Percentiles rank a stretch among this genome's conserved stretches.
Evolutionary conservation across 2,888 invertebrate species (phyloP).

Genomic region (Chrysolina oricalcia): DNA sequence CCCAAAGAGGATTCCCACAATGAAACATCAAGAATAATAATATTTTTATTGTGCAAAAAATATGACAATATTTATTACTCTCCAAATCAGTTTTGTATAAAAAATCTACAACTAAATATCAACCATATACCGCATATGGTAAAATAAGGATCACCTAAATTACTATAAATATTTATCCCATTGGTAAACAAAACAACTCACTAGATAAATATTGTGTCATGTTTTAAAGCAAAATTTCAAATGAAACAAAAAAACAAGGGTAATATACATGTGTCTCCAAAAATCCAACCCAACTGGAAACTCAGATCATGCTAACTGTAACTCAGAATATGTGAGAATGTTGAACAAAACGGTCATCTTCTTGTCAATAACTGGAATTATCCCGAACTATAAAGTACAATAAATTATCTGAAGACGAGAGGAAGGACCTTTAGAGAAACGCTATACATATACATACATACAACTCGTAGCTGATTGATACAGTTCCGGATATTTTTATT

Average conservation of each 20-base stretch:
- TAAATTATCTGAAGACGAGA: not conserved
- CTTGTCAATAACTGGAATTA: not conserved
- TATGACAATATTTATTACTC: constrained; percentile 61
- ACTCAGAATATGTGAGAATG: not conserved
- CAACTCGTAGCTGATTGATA: constrained; percentile 49
- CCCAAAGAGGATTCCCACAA: not conserved
- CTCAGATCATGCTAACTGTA: not conserved
- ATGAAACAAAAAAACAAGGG: constrained; percentile 45
- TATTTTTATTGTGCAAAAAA: constrained; percentile 66
- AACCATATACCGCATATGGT: constrained; percentile 58
- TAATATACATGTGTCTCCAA: constrained; percentile 48
- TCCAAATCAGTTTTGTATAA: constrained; percentile 63
- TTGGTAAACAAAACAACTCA: constrained; percentile 48
- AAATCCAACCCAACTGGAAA: constrained; percentile 31
- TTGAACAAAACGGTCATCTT: not conserved
- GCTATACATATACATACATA: constrained; percentile 48
- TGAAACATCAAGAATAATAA: constrained; percentile 31
- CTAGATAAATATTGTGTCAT: constrained; percentile 36
- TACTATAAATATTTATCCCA: constrained; percentile 46
- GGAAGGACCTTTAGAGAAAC: constrained; percentile 44
- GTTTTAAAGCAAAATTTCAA: constrained; percentile 45
- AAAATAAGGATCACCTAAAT: constrained; percentile 52
- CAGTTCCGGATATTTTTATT: constrained; percentile 53
- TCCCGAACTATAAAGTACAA: constrained; percentile 17
- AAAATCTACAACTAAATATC: constrained; percentile 62